phyloP scores from a whole-genome alignment of 2,113 vertebrate genomes.

The Lichenostomus cassidix region DNA sequence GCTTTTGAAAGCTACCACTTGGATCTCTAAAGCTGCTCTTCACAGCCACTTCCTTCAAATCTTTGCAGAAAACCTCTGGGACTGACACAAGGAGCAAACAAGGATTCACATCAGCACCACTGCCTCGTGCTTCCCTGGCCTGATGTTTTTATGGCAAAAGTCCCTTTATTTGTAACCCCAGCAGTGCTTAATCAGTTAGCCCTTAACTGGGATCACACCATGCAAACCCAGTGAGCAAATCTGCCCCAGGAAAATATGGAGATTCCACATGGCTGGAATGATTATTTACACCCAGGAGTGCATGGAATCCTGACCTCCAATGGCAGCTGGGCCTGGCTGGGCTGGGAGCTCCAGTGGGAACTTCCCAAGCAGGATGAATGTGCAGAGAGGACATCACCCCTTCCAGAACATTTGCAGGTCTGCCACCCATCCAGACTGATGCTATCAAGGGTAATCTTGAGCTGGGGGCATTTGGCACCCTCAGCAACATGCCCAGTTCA shows the following conservation, averaged over 20 bases:
- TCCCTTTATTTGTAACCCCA: neutral
- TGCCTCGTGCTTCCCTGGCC: neutral
- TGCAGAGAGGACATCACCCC: neutral
- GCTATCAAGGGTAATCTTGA: neutral
- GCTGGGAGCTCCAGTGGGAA: neutral
- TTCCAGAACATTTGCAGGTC: neutral
- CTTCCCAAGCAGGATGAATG: neutral
- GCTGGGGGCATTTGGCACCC: neutral
- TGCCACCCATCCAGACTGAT: neutral
- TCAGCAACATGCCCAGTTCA: neutral
- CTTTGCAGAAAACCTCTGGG: neutral
- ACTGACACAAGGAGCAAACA: neutral
- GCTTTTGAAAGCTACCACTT: neutral
- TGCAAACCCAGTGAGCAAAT: neutral
- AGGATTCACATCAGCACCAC: neutral
- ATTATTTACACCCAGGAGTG: neutral
- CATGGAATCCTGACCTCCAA: neutral
- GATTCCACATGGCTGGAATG: neutral
- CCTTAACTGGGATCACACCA: fast-evolving
- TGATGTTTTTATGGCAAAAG: neutral
- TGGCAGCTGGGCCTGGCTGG: neutral
- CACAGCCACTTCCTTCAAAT: neutral
- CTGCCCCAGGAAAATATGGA: neutral
- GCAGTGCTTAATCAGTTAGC: neutral
- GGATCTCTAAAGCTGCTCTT: neutral